Percentiles rank a stretch among this genome's conserved stretches.
These are phyloP conservation scores for Leistus spinibarbis DNA, from an alignment of 2,888 invertebrate species.

Conservation along the genomic window DNA sequence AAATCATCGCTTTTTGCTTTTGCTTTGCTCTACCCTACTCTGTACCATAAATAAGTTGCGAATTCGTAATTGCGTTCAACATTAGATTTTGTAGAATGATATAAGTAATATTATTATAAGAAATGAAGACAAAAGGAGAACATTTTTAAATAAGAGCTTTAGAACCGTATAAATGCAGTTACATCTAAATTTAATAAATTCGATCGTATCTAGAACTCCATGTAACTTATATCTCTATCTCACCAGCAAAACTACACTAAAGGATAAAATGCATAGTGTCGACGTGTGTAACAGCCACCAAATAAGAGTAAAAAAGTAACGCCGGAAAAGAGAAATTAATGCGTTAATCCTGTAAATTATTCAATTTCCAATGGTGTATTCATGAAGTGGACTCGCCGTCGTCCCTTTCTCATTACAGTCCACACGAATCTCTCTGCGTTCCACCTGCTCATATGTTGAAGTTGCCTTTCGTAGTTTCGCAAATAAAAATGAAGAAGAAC, in stretches of 20 bases:
- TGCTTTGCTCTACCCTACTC: too few relatives aligned
- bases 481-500: neutral
- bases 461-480: neutral
- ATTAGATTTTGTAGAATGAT: too few relatives aligned
- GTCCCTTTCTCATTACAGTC: slow-evolving; percentile 19
- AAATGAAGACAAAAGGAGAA: too few relatives aligned
- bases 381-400: slow-evolving; percentile 23
- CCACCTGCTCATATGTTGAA: neutral
- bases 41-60: too few relatives aligned
- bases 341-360: slow-evolving; percentile 32
- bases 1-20: too few relatives aligned
- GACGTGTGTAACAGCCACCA: neutral
- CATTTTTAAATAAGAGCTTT: too few relatives aligned
- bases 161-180: too few relatives aligned
- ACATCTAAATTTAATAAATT: too few relatives aligned
- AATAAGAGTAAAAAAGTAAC: neutral
- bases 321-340: slow-evolving; percentile 22
- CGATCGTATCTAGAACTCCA: too few relatives aligned
- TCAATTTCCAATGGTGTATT: slow-evolving; percentile 27
- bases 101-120: too few relatives aligned
- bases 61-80: too few relatives aligned
- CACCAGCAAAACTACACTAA: neutral
- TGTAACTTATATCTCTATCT: neutral
- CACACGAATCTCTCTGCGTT: neutral
- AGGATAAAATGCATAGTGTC: neutral